Percentiles rank a stretch among this genome's conserved stretches.
phyloP scores from a whole-genome alignment of 2,888 invertebrate genomes.

The Leptinotarsa juncta region DNA sequence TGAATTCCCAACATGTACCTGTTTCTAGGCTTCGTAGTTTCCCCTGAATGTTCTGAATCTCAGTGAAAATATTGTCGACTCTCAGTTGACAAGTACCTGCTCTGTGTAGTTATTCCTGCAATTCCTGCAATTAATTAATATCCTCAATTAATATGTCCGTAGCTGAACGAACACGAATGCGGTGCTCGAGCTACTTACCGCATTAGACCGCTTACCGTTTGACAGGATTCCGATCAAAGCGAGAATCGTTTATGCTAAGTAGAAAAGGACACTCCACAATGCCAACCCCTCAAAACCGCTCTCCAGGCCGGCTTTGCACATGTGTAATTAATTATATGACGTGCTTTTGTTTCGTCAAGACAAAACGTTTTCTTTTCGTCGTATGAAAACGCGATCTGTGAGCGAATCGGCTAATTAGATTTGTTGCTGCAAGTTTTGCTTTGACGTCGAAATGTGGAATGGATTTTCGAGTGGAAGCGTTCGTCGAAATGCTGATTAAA shows the following conservation, averaged over 20 bases:
- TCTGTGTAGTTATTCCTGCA: slow-evolving; percentile 39
- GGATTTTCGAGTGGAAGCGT: slow-evolving; percentile 4
- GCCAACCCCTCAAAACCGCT: slow-evolving; percentile 30
- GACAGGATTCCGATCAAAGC: slow-evolving; percentile 45
- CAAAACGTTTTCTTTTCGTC: slow-evolving; percentile 43
- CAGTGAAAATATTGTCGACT: neutral
- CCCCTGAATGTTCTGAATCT: neutral
- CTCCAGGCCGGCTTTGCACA: slow-evolving; percentile 31
- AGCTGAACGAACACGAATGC: slow-evolving; percentile 47
- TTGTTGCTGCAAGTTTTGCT: slow-evolving; percentile 30
- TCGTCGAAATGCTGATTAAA: slow-evolving; percentile 32
- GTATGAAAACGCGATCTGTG: slow-evolving; percentile 37
- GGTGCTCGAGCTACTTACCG: slow-evolving; percentile 52
- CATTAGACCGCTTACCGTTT: slow-evolving; percentile 51
- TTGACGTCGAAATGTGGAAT: slow-evolving; percentile 16
- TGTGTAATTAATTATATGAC: slow-evolving; percentile 46
- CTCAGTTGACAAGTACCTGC: neutral
- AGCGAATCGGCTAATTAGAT: slow-evolving; percentile 43
- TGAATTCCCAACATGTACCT: neutral
- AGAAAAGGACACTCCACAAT: slow-evolving; percentile 50
- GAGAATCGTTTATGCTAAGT: slow-evolving; percentile 43
- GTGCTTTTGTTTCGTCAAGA: slow-evolving; percentile 40
- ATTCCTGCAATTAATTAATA: slow-evolving; percentile 53
- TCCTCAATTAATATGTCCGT: slow-evolving; percentile 52
- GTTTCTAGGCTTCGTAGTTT: neutral